Conservation (phyloP, 2,113 vertebrate genomes). For the Scalopus aquaticus region DNA sequence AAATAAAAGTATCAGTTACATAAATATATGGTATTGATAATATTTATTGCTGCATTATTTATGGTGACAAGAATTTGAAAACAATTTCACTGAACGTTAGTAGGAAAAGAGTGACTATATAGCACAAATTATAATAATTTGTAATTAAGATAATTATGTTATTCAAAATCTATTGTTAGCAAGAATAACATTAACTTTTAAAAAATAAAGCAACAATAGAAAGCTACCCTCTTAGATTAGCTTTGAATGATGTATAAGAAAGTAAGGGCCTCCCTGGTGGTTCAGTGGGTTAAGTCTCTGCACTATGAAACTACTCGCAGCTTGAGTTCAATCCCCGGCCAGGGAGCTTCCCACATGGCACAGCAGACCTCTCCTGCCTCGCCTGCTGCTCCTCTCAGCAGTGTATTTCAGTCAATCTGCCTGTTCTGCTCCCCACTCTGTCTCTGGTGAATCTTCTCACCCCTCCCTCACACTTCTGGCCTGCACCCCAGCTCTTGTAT, state of each 20-base stretch:
- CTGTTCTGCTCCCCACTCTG: too few relatives aligned
- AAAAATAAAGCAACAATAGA: not conserved
- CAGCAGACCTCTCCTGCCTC: too few relatives aligned
- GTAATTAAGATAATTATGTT: not conserved
- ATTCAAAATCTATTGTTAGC: constrained; percentile 15
- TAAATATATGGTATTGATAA: not conserved
- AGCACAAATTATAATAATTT: not conserved
- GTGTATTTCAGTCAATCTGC: too few relatives aligned
- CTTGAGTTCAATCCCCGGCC: too few relatives aligned
- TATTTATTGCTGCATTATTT: not conserved
- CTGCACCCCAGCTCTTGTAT: too few relatives aligned
- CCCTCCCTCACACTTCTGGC: too few relatives aligned
- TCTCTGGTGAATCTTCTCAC: too few relatives aligned
- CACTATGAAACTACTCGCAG: too few relatives aligned
- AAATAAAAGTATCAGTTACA: not conserved
- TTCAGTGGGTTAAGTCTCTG: too few relatives aligned
- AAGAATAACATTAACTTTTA: not conserved
- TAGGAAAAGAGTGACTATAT: not conserved
- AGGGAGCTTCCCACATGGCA: too few relatives aligned
- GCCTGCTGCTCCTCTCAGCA: too few relatives aligned
- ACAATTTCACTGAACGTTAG: not conserved
- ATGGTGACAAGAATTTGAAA: not conserved
- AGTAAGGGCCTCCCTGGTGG: too few relatives aligned
- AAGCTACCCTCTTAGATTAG: not conserved
- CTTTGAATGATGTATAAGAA: not conserved